Evolutionary conservation across 1,140 invertebrate genomes (phyloP), one percentile per base, ranked within the genome.

Genomic region (Manduca sexta): DNA sequence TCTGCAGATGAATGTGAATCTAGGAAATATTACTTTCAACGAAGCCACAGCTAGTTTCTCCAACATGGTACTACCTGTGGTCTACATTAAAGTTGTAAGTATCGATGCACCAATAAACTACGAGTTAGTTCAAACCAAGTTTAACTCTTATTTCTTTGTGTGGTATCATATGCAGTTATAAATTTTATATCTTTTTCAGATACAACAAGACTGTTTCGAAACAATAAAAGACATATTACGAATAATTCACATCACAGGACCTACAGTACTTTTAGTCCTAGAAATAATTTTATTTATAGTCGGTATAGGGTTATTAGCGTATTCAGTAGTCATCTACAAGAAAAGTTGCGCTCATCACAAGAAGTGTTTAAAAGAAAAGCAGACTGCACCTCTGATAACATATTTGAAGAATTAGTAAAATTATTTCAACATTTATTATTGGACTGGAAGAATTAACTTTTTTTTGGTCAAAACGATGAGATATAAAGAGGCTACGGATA

Each of bases 1-100:
- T 11, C 62, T 93, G 13, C 93, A 94, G 73, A 86, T 91, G 21
- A 94, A 92, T 71, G 73, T 93, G n/a, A 77, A 91, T 2, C 86
- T 93, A 56, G 73, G 87, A 3, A 65, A 89, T 6, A 88, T 89
- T 0, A 78, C 57, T 10, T 90, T 88, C 44, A 92, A 90, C 61
- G 54, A 64, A 0, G 72, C 82, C 33, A 86, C 90, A 15, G 68
- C 59, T 2, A 74, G 78, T 10, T 93, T 93, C 60, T 89, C 91
- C 53, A 81, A 88, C 41, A 64, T 91, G 15, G 86, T 88, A 0
- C 35, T 94, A 21, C 92, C 93, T 0, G 68, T 93, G 10, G 87
- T 91, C 3, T 92, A 92, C 90, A 70, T 88, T 0, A 89, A 92
- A 73, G 72, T 93, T 65, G 88, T 91, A 71, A 87, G 84, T 80